Base-by-base conservation (phyloP, 2,888 invertebrate species). In the Lasioglossum zephyrum region DNA sequence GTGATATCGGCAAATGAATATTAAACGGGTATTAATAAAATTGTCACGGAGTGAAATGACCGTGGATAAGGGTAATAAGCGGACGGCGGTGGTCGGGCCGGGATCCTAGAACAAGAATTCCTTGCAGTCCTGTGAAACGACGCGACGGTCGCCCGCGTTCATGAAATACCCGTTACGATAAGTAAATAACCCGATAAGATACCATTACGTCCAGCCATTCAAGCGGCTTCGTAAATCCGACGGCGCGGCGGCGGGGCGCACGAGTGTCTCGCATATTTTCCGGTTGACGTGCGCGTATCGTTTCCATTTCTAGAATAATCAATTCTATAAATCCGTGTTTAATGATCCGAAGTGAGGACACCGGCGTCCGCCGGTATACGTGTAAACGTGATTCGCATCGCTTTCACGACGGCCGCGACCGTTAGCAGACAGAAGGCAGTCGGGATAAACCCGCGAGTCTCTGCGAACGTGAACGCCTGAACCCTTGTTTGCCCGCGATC, bases 271-370 rank as follows among this genome's bases (percentile, higher is more conserved):
- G 31, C 79, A 70, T 53, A 86, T 81, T 77, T 81, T 74, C 77
- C 74, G 18, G 49, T 39, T 44, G 85, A 85, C 72, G 77, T 47
- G 74, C 78, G 60, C 70, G 77, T 75, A 76, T 86, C 81, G 76
- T 76, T 76, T 79, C 69, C 76, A 79, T 82, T 85, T 82, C 81
- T 77, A 44, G 86, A 82, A 82, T 85, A 86, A 86, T 82, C 82
- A 86, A 87, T 87, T 87, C 82, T 82, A 82, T 86, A 82, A 86
- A 86, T 82, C 82, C 82, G 82, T 76, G 83, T 11, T 87, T 86
- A 87, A 87, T 83, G 86, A 78, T 73, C 83, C 86, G 74, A 22
- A 63, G 80, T 81, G 86, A 87, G 74, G 78, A 80, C 60, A 76
- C 63, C 69, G 66, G 39, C 31, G 63, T 57, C 49, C 81, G 18